A percentile compares a stretch with the other conserved stretches of the same genome.
These are phyloP conservation scores for Theonella swinhoei DNA, from an alignment of 37 sponge, comb jelly and placozoan genomes.

Conservation along the genomic window DNA sequence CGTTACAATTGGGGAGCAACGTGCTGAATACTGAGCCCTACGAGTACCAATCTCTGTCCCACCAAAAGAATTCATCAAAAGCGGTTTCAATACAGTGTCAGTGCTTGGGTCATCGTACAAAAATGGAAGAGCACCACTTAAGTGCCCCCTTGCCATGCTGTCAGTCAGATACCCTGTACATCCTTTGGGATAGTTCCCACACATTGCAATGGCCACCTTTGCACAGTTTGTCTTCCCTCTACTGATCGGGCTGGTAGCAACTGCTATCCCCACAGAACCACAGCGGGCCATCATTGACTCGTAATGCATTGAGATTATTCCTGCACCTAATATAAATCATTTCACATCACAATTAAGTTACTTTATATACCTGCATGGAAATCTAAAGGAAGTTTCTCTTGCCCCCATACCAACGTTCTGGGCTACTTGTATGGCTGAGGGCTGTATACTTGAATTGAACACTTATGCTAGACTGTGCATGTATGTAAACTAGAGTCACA, in stretches of 20 bases:
- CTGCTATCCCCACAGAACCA: constrained; percentile 7
- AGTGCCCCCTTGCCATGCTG: neutral
- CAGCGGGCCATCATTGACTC: neutral
- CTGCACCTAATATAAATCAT: constrained; percentile 22
- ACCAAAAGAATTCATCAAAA: constrained; percentile 41
- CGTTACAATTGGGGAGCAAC: constrained; percentile 21
- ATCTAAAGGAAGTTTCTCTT: neutral
- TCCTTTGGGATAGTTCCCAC: constrained; percentile 40
- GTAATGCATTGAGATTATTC: constrained; percentile 21
- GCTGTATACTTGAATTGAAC: neutral
- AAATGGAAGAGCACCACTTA: constrained; percentile 24
- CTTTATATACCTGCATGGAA: neutral
- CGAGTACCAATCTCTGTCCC: constrained; percentile 11
- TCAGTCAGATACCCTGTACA: constrained; percentile 2
- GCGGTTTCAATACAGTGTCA: constrained; percentile 5
- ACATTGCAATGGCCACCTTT: constrained; percentile 19
- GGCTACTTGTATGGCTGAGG: neutral
- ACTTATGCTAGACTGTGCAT: neutral
- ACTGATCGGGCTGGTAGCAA: constrained; percentile 22
- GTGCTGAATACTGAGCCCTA: neutral
- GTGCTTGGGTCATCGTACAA: constrained; percentile 38
- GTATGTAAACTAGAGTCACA: neutral
- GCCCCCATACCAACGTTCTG: no score
- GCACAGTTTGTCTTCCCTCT: constrained; percentile 49
- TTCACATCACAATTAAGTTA: neutral